These are phyloP conservation scores for Ectobius pallidus DNA, from an alignment of 2,888 invertebrate species.

Conservation along the genomic window DNA sequence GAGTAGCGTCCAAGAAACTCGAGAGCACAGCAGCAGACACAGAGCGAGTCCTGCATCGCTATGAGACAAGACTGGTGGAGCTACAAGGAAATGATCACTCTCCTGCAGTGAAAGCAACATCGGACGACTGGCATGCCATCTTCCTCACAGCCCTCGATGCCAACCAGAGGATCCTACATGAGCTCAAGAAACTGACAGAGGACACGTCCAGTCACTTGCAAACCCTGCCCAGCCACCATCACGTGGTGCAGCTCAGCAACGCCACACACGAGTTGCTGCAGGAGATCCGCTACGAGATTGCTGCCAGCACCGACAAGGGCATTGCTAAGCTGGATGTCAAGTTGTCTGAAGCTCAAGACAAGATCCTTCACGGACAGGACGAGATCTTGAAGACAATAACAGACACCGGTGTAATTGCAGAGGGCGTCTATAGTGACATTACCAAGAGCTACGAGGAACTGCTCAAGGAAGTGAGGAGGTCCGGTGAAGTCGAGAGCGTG, in stretches of 20 bases:
- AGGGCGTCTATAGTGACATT: constrained; percentile 62
- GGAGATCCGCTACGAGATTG: constrained; percentile 59
- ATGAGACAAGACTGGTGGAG: constrained; percentile 28
- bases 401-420: constrained; percentile 61
- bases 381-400: constrained; percentile 66
- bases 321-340: constrained; percentile 58
- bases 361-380: constrained; percentile 58
- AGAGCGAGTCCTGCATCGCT: constrained; percentile 31
- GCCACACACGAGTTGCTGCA: constrained; percentile 57
- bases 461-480: constrained; percentile 58
- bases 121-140: constrained; percentile 51
- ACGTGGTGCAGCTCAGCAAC: constrained; percentile 65
- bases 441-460: constrained; percentile 62
- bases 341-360: constrained; percentile 61
- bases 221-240: constrained; percentile 57
- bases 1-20: constrained; percentile 29
- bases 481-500: constrained; percentile 77
- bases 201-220: constrained; percentile 45
- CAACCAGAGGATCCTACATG: constrained; percentile 50
- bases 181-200: constrained; percentile 49
- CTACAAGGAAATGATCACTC: background rate
- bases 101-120: background rate
- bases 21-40: constrained; percentile 19
- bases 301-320: constrained; percentile 51
- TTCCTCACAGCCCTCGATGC: constrained; percentile 51